Conservation (phyloP, 2,113 vertebrate species). For the Fulica atra region DNA sequence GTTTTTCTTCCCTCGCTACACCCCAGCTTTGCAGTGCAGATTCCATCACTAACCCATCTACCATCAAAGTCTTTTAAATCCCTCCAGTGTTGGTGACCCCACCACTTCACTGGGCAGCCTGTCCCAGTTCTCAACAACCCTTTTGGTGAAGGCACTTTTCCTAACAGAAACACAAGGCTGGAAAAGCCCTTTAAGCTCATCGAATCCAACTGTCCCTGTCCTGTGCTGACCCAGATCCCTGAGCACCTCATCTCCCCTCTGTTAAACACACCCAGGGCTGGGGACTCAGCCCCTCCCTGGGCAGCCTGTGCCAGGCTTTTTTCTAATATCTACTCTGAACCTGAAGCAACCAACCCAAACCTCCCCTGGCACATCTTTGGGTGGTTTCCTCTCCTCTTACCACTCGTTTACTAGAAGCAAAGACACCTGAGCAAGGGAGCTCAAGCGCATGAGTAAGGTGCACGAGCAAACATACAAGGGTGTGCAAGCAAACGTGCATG, state of each 20-base stretch:
- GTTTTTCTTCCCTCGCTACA: not conserved
- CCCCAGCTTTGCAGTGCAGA: not conserved
- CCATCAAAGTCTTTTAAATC: fast-evolving
- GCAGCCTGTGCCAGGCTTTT: too few relatives aligned
- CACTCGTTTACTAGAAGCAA: fast-evolving
- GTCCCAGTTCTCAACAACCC: not conserved
- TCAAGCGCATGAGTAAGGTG: fast-evolving
- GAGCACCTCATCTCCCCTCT: too few relatives aligned
- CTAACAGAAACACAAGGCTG: too few relatives aligned
- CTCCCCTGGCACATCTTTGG: fast-evolving
- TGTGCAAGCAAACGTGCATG: too few relatives aligned
- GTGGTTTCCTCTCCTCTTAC: fast-evolving
- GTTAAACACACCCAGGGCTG: too few relatives aligned
- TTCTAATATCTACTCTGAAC: fast-evolving
- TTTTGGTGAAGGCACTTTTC: not conserved
- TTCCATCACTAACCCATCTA: fast-evolving
- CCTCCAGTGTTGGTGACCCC: not conserved
- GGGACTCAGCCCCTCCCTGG: too few relatives aligned
- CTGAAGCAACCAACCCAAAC: not conserved
- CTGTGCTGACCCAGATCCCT: too few relatives aligned
- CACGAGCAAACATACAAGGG: not conserved
- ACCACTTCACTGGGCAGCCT: not conserved
- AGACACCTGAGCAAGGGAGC: too few relatives aligned
- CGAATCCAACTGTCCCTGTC: too few relatives aligned
- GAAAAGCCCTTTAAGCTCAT: too few relatives aligned